Percentiles rank a stretch among this genome's conserved stretches.
phyloP scores from a whole-genome alignment of 2,113 vertebrate species.

The Melanerpes aurifrons region DNA sequence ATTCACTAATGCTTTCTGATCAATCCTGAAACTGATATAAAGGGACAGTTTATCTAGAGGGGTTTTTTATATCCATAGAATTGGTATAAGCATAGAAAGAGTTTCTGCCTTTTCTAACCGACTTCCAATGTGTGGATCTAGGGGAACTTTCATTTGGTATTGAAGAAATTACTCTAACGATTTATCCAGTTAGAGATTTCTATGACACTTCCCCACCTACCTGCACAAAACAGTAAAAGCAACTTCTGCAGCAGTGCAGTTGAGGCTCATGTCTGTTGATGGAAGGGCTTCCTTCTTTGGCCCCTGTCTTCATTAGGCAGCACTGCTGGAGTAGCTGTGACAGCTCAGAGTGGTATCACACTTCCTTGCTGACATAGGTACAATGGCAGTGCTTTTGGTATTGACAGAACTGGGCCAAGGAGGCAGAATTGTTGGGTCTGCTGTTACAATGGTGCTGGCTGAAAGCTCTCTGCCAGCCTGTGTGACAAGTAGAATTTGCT shows the following conservation, averaged over 20 bases:
- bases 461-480: background rate
- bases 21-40: background rate
- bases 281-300: background rate
- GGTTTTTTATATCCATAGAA: background rate
- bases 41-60: background rate
- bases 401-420: background rate
- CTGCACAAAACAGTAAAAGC: background rate
- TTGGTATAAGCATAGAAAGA: background rate
- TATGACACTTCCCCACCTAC: background rate
- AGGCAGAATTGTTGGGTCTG: background rate
- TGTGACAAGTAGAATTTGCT: background rate
- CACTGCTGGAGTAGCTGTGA: rapidly evolving
- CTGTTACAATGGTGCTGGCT: background rate
- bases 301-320: rapidly evolving
- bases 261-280: rapidly evolving
- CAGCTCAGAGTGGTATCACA: rapidly evolving
- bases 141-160: background rate
- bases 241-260: background rate
- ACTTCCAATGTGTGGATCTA: background rate
- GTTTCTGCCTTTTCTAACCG: background rate
- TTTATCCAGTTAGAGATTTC: background rate
- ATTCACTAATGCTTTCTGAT: background rate
- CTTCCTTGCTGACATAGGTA: rapidly evolving
- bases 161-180: background rate
- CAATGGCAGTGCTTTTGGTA: rapidly evolving